A percentile compares a stretch with the other conserved stretches of the same genome.
Evolutionary conservation across 1,140 invertebrate genomes (phyloP).

Genomic region (Sycophila sp.): DNA sequence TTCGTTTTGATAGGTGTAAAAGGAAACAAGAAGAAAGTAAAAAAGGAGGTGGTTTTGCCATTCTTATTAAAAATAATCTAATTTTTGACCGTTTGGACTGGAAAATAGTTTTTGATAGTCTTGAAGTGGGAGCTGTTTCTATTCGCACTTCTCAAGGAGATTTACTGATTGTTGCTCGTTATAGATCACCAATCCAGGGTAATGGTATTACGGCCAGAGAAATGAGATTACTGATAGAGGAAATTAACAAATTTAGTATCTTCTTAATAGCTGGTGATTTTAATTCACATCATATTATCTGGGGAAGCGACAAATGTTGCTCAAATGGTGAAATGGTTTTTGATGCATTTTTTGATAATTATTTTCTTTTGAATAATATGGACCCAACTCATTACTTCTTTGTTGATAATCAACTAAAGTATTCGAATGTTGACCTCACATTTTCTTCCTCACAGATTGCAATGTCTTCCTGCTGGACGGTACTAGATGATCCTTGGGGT

Average conservation of each 20-base stretch:
- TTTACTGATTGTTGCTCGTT: slow-evolving; percentile 17
- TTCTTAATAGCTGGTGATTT: slow-evolving; percentile 38
- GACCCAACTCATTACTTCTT: not conserved
- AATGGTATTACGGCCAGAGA: slow-evolving; percentile 5
- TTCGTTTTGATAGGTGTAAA: slow-evolving; percentile 35
- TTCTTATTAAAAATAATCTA: slow-evolving; percentile 36
- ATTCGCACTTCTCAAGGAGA: not conserved
- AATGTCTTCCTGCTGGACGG: slow-evolving; percentile 13
- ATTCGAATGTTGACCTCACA: slow-evolving; percentile 35
- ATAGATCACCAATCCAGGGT: slow-evolving; percentile 8
- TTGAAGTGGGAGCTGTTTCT: slow-evolving; percentile 26
- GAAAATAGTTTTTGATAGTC: not conserved
- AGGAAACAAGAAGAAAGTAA: too few relatives aligned
- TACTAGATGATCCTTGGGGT: slow-evolving; percentile 36
- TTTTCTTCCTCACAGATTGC: slow-evolving; percentile 17
- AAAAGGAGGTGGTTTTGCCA: slow-evolving; percentile 41
- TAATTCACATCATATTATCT: slow-evolving; percentile 34
- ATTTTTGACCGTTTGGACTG: slow-evolving; percentile 15
- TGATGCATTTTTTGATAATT: slow-evolving; percentile 7
- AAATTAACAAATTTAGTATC: not conserved
- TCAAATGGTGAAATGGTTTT: slow-evolving; percentile 14
- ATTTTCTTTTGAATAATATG: slow-evolving; percentile 15
- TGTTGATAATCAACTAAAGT: not conserved
- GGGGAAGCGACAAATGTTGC: slow-evolving; percentile 17
- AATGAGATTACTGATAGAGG: not conserved